Evolutionary conservation across 2,888 invertebrate genomes (phyloP).

Genomic region (Tipula vernalis): DNA sequence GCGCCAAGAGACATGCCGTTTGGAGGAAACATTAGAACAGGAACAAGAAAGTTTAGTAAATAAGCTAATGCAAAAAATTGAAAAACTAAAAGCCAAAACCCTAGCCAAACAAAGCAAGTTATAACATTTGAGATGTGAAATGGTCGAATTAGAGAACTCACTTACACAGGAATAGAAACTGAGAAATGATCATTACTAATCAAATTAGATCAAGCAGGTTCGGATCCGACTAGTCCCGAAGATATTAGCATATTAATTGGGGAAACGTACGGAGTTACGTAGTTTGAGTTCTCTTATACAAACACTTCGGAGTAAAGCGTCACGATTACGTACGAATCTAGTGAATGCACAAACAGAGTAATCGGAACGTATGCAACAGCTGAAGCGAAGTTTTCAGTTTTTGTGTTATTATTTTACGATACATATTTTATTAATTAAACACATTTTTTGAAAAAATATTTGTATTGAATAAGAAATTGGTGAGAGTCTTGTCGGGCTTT

Average conservation of each 20-base stretch:
- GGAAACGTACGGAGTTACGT: conserved; percentile 77
- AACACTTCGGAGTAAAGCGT: conserved; percentile 82
- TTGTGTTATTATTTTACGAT: too few relatives aligned
- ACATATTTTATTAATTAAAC: too few relatives aligned
- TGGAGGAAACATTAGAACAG: conserved; percentile 94
- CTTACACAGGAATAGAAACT: conserved; percentile 95
- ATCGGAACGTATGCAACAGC: conserved; percentile 88
- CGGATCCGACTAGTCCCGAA: conserved; percentile 83
- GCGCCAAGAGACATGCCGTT: conserved; percentile 90
- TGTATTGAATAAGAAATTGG: too few relatives aligned
- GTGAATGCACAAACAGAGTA: conserved; percentile 65
- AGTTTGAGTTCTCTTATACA: conserved; percentile 91
- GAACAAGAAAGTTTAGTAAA: conserved; percentile 97
- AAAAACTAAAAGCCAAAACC: conserved; percentile 95
- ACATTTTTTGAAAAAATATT: too few relatives aligned
- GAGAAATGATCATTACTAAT: conserved; percentile 93
- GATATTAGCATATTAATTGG: conserved; percentile 79
- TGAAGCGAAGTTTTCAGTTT: too few relatives aligned
- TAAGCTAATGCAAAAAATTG: conserved; percentile 95
- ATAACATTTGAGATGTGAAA: conserved; percentile 91
- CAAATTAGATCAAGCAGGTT: conserved; percentile 89
- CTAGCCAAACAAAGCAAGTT: conserved; percentile 88
- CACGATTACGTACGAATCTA: conserved; percentile 59
- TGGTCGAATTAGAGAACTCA: conserved; percentile 95
- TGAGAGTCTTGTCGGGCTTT: too few relatives aligned